Conservation (phyloP, 2,113 vertebrate genomes). For the Dendropsophus ebraccatus region DNA sequence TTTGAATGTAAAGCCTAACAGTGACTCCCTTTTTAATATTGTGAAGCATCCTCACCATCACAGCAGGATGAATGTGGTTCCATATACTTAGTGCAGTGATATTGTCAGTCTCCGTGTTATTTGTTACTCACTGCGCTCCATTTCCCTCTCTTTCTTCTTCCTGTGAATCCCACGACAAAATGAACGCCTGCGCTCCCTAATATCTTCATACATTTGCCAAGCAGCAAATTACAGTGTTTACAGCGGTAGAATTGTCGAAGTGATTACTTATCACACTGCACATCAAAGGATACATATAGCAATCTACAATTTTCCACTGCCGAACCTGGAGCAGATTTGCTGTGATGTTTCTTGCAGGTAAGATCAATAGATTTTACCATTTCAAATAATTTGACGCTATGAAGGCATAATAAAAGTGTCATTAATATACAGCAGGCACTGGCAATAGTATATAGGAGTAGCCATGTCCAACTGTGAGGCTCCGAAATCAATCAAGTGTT, state of each 20-base stretch:
- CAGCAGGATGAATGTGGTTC: not conserved
- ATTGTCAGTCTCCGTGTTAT: conserved; percentile 2
- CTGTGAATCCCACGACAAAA: not conserved
- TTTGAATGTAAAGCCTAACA: not conserved
- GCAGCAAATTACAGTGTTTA: conserved; percentile 18
- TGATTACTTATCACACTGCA: not conserved
- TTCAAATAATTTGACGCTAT: not conserved
- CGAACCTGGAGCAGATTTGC: not conserved
- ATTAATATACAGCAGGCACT: not conserved
- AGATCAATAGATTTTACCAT: not conserved
- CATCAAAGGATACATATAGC: not conserved
- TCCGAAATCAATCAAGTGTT: not conserved
- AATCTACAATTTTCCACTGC: not conserved
- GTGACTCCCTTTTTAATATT: not conserved
- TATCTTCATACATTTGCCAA: conserved; percentile 5
- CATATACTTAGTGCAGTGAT: not conserved
- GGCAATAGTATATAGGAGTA: not conserved
- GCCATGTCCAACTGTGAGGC: not conserved
- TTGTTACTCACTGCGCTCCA: not conserved
- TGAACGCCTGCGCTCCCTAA: conserved; percentile 20
- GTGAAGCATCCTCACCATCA: not conserved
- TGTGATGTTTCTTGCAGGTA: not conserved
- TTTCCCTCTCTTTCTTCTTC: not conserved
- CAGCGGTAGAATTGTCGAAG: not conserved
- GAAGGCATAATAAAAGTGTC: not conserved